These are phyloP conservation scores for Elmis aenea DNA, from an alignment of 2,888 invertebrate species.

Conservation along the genomic window DNA sequence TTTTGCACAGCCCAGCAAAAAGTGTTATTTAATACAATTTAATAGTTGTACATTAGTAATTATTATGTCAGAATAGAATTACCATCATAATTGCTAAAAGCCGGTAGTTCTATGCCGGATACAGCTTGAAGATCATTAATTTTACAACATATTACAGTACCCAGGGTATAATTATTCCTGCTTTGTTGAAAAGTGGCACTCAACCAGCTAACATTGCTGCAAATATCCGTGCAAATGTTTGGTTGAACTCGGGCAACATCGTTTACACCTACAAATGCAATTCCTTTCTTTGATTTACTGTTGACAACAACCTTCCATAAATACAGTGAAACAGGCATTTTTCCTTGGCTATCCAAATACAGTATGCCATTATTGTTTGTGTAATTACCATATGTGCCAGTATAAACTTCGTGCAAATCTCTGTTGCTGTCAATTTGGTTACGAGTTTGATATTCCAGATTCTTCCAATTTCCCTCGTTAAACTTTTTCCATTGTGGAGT, in stretches of 20 bases:
- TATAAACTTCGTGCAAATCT: background rate
- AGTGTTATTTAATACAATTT: no score
- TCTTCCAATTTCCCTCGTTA: conserved; percentile 2
- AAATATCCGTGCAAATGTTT: background rate
- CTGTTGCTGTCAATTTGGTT: background rate
- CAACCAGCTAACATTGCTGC: background rate
- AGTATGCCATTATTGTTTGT: background rate
- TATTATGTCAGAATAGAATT: no score
- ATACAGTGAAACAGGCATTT: conserved; percentile 1
- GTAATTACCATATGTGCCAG: background rate
- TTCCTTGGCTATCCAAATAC: background rate
- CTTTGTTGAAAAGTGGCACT: background rate
- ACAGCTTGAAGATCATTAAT: no score
- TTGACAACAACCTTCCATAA: conserved; percentile 2
- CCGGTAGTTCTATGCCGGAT: no score
- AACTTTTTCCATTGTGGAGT: background rate
- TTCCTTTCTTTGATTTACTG: background rate
- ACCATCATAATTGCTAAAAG: no score
- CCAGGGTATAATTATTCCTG: conserved; percentile 1
- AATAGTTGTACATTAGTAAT: no score
- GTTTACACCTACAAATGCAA: conserved; percentile 2
- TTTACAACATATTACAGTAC: no score
- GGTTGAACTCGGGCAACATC: background rate
- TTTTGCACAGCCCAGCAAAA: no score
- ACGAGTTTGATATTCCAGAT: background rate